A percentile compares a stretch with the other conserved stretches of the same genome.
phyloP scores from a whole-genome alignment of 2,113 vertebrate species.

The Pogona vitticeps region DNA sequence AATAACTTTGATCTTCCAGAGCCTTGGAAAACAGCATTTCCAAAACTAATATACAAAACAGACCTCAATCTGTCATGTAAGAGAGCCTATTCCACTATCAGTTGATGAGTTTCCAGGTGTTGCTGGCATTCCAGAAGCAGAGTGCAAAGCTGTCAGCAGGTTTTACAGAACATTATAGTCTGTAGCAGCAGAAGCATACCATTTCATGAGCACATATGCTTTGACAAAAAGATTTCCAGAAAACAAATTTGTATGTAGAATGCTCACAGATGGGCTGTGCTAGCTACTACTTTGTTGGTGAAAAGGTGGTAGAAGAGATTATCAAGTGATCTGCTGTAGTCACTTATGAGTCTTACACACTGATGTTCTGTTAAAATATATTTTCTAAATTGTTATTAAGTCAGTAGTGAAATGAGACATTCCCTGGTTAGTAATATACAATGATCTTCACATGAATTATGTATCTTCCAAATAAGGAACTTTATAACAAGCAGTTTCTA shows the following conservation, averaged over 20 bases:
- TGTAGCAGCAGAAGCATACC: background rate
- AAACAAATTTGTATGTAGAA: background rate
- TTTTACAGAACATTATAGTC: background rate
- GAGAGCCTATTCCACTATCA: background rate
- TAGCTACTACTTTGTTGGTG: background rate
- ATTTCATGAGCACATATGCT: background rate
- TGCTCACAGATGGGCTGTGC: background rate
- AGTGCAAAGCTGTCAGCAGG: background rate
- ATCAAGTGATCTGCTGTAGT: background rate
- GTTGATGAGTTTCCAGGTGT: background rate
- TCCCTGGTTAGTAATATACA: too few species aligned
- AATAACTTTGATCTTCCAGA: background rate
- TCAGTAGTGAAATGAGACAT: background rate
- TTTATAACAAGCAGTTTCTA: background rate
- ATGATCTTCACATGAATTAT: background rate
- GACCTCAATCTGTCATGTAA: background rate
- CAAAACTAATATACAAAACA: background rate
- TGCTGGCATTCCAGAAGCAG: background rate
- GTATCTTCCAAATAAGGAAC: background rate
- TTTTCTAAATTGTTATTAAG: background rate
- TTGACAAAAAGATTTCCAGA: background rate
- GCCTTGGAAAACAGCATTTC: background rate
- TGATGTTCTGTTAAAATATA: background rate
- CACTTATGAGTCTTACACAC: background rate
- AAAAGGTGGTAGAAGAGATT: background rate